Evolutionary conservation across 2,888 invertebrate genomes (phyloP).

Genomic region (Tetranychus piercei): DNA sequence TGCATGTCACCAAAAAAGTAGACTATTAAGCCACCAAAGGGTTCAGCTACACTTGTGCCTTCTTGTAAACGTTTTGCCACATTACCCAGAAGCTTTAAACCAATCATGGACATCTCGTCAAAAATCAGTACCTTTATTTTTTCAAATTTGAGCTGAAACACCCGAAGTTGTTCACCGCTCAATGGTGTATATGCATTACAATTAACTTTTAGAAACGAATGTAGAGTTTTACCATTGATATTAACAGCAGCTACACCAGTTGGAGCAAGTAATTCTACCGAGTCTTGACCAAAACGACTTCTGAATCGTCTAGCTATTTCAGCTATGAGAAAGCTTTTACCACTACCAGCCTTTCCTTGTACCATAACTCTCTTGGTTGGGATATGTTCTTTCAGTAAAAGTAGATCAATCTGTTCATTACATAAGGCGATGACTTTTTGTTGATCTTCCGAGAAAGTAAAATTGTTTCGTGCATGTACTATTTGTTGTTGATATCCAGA

Average conservation of each 20-base stretch:
- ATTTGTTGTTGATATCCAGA: no score
- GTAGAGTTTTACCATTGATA: not conserved
- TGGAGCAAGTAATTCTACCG: not conserved
- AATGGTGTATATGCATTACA: not conserved
- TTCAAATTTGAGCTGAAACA: not conserved
- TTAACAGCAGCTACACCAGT: not conserved
- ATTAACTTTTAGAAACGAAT: not conserved
- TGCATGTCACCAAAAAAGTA: not conserved
- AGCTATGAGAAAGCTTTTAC: not conserved
- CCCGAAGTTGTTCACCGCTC: not conserved
- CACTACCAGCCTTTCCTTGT: slow-evolving; percentile 9
- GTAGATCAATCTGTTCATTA: not conserved
- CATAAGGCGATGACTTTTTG: not conserved
- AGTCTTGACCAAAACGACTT: not conserved
- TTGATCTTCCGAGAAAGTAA: not conserved
- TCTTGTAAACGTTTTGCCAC: not conserved
- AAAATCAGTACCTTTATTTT: not conserved
- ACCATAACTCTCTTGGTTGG: not conserved
- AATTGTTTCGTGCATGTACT: no score
- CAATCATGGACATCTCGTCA: not conserved
- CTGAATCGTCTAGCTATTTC: not conserved
- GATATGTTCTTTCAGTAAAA: no score
- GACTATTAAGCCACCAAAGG: not conserved
- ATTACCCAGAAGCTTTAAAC: not conserved
- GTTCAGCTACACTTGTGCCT: not conserved